Percentiles rank a stretch among this genome's conserved stretches.
Conservation (phyloP, 1,140 invertebrate species). For the Danaus plexippus region DNA sequence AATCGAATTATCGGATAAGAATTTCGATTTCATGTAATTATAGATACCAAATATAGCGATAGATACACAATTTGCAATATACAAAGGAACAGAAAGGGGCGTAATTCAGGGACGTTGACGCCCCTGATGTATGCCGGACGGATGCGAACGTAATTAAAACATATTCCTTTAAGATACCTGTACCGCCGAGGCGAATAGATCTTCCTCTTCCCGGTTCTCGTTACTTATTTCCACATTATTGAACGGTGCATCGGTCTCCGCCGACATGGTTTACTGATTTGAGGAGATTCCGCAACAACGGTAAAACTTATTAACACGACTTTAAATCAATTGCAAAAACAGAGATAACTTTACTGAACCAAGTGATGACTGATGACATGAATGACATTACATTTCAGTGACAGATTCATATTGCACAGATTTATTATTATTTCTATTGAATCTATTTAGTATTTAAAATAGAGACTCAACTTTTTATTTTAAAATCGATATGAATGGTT, state of each 20-base stretch:
- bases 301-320: constrained; percentile 14
- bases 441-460: no score
- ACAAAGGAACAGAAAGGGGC: constrained; percentile 32
- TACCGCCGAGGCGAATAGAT: constrained; percentile 84
- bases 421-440: constrained; percentile 8
- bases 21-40: constrained; percentile 14
- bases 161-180: constrained; percentile 76
- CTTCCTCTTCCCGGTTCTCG: constrained; percentile 81
- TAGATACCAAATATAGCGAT: constrained; percentile 3
- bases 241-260: constrained; percentile 77
- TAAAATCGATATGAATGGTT: no score
- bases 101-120: constrained; percentile 34
- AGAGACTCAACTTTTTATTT: no score
- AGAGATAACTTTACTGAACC: constrained; percentile 40
- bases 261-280: constrained; percentile 72
- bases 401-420: constrained; percentile 14
- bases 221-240: constrained; percentile 79
- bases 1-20: constrained; percentile 18
- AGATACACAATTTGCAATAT: constrained; percentile 1
- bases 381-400: constrained; percentile 27
- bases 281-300: constrained; percentile 11
- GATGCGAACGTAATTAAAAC: constrained; percentile 38
- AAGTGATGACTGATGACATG: constrained; percentile 17
- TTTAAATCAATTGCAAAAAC: constrained; percentile 38
- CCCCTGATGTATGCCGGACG: constrained; percentile 33